Evolutionary conservation across 2,888 invertebrate species (phyloP).

Genomic region (Chrysotoxum bicinctum): DNA sequence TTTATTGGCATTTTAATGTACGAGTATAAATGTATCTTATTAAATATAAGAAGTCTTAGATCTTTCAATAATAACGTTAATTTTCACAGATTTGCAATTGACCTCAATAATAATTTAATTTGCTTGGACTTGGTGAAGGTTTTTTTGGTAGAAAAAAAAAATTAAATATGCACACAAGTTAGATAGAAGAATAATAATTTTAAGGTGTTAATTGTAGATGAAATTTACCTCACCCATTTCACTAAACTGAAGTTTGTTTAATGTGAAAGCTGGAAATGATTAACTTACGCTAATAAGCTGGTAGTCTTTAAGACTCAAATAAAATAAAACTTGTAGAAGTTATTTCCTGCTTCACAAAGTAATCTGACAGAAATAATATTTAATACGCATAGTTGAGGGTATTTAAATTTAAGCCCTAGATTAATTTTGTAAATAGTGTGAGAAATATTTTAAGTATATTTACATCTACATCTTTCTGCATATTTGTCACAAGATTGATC

Average conservation of each 20-base stretch:
- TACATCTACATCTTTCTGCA: no score
- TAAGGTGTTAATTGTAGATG: not conserved
- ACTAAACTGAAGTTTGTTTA: not conserved
- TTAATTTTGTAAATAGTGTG: not conserved
- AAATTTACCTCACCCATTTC: not conserved
- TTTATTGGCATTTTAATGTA: not conserved
- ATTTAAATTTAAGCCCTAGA: not conserved
- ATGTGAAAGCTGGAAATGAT: not conserved
- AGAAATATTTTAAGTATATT: not conserved
- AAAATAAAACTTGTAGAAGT: not conserved
- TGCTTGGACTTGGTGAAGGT: not conserved
- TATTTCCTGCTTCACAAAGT: not conserved
- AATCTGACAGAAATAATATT: not conserved
- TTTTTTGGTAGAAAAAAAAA: not conserved
- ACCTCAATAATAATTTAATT: not conserved
- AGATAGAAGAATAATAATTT: not conserved
- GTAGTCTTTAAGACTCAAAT: not conserved
- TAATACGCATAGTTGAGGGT: not conserved
- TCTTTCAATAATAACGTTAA: not conserved
- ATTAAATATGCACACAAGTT: not conserved
- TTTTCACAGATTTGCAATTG: not conserved
- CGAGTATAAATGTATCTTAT: not conserved
- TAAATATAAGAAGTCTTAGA: not conserved
- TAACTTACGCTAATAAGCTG: not conserved
- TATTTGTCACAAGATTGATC: no score